Base-by-base conservation (phyloP, 2,888 invertebrate genomes). In the Drosophila sordidula region DNA sequence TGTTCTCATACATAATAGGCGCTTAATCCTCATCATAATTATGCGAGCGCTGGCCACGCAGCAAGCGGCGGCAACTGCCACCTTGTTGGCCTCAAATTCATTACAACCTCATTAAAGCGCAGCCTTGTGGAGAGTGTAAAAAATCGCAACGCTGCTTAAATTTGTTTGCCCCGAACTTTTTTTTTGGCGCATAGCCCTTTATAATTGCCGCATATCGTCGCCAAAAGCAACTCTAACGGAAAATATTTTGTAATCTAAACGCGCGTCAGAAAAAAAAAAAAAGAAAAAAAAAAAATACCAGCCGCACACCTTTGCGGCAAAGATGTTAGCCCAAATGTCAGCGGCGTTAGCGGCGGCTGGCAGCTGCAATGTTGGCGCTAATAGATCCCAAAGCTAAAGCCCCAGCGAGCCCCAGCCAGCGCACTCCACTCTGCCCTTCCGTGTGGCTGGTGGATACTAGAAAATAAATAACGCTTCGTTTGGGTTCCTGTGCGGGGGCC, bases 171-270 rank as follows among this genome's bases (percentile, higher is more conserved):
- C n/a, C 36, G 1, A 18, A 4, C 12, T 16, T 32, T 2, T 47
- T 54, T 18, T 16, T 41, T 44, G 49, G 46, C 57, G 52, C 47
- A 50, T 45, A 55, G 52, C 51, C 46, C 64, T 80, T 70, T 78
- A 64, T 78, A 82, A 82, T 78, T 82, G 80, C 65, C 80, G 80
- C 58, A 67, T 70, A 72, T 79, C 65, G 63, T 64, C 55, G 38
- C 56, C 59, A 52, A 49, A 64, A 64, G 55, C 66, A 77, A 62
- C 74, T 71, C 74, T 68, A 66, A 79, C 62, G 82, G 59, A 84
- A 84, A 83, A 83, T 76, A 87, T 85, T 87, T 81, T 76, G 78
- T 87, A 84, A 81, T 78, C 71, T 64, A 68, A 75, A 65, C 57
- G 62, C 70, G 42, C 59, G 64, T 58, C 64, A 70, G 57, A 44